Evolutionary conservation across 1,140 invertebrate species (phyloP).

Genomic region (Trichonephila inaurata): DNA sequence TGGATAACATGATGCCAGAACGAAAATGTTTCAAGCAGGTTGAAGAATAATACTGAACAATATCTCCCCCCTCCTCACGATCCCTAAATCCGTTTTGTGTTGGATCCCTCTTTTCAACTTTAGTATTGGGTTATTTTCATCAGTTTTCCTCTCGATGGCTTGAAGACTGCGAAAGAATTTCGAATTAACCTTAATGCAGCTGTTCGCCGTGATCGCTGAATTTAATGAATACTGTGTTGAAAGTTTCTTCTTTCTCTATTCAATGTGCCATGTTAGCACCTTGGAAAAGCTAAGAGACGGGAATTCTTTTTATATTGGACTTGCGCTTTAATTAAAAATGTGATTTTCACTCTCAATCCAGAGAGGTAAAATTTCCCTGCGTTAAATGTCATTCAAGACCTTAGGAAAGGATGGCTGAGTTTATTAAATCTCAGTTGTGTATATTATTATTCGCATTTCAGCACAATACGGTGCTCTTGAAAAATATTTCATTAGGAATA

Average conservation of each 20-base stretch:
- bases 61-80: not conserved
- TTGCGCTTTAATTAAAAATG: conserved; percentile 45
- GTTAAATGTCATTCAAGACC: conserved; percentile 40
- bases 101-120: not conserved
- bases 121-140: not conserved
- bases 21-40: not conserved
- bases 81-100: not conserved
- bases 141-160: not conserved
- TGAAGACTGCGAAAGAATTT: not conserved
- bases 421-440: conserved; percentile 56
- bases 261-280: conserved; percentile 15
- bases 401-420: not conserved
- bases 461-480: not conserved
- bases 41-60: not conserved
- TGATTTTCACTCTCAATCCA: not conserved
- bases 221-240: conserved; percentile 39
- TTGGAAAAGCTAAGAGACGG: not conserved
- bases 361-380: not conserved
- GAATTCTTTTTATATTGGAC: conserved; percentile 15
- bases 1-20: not conserved
- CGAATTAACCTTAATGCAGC: conserved; percentile 45
- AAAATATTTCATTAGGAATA: not conserved
- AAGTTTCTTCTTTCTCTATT: conserved; percentile 45
- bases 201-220: conserved; percentile 9
- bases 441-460: not conserved